phyloP scores from a whole-genome alignment of 2,888 invertebrate species.

The Empis livida region DNA sequence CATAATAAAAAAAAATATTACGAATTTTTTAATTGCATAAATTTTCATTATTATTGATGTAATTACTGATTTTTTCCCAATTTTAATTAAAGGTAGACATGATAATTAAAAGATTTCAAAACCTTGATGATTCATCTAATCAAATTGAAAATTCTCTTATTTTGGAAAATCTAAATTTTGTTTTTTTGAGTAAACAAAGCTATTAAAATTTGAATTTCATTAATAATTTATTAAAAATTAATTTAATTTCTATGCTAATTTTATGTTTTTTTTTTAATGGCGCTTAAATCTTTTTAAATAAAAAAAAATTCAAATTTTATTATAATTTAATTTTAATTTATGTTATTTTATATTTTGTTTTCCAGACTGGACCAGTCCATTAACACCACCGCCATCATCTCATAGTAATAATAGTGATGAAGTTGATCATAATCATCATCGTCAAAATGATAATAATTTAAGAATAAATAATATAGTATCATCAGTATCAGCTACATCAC shows the following conservation, averaged over 20 bases:
- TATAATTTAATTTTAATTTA: background rate
- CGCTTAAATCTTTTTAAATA: background rate
- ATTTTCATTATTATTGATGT: no score
- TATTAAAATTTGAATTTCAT: no score
- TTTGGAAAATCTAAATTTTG: no score
- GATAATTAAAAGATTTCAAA: no score
- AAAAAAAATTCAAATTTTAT: background rate
- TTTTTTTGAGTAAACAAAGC: no score
- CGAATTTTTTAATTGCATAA: no score
- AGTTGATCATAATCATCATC: slow-evolving; percentile 1
- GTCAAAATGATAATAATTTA: background rate
- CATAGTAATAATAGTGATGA: background rate
- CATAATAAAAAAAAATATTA: no score
- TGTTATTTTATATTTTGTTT: slow-evolving; percentile 4
- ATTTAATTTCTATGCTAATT: background rate
- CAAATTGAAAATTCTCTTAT: no score
- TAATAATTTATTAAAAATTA: no score
- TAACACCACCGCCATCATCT: slow-evolving; percentile 24
- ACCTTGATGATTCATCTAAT: no score
- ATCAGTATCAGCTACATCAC: slow-evolving; percentile 8
- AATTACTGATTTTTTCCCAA: no score
- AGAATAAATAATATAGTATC: slow-evolving; percentile 1
- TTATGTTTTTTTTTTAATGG: background rate
- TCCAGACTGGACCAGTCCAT: slow-evolving; percentile 34
- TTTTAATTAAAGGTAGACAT: no score